phyloP scores from a whole-genome alignment of 2,797 vertebrate species.

The Botia almorhae region DNA sequence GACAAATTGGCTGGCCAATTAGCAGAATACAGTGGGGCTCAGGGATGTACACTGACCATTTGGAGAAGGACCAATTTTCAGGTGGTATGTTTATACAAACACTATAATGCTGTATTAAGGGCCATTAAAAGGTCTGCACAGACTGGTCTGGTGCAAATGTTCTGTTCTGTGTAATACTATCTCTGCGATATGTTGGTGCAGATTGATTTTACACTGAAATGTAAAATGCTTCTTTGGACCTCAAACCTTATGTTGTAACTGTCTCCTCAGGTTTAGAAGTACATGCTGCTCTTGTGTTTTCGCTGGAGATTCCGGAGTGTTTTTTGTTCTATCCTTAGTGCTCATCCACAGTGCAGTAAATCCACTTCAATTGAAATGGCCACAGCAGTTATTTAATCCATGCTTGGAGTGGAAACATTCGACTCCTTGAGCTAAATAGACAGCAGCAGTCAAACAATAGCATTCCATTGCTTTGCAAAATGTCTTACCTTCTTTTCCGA shows the following conservation, averaged over 20 bases:
- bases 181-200: neutral
- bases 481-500: neutral
- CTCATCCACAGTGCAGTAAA: neutral
- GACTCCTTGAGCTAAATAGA: neutral
- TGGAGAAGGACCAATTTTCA: neutral
- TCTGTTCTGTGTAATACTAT: neutral
- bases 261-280: neutral
- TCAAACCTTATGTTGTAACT: neutral
- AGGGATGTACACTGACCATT: neutral
- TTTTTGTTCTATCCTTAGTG: neutral
- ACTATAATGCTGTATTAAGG: neutral
- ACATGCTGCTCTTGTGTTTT: neutral
- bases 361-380: neutral
- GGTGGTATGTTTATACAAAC: neutral
- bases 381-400: constrained; percentile 12
- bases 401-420: constrained; percentile 12
- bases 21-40: neutral
- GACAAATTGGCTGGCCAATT: neutral
- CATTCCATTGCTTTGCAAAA: neutral
- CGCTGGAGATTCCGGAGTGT: neutral
- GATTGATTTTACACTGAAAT: neutral
- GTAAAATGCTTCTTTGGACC: neutral
- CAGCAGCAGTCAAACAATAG: constrained; percentile 17
- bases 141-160: neutral
- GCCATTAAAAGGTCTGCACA: neutral